Conservation (phyloP, 2,797 vertebrate genomes). For the Oophaga sylvatica region DNA sequence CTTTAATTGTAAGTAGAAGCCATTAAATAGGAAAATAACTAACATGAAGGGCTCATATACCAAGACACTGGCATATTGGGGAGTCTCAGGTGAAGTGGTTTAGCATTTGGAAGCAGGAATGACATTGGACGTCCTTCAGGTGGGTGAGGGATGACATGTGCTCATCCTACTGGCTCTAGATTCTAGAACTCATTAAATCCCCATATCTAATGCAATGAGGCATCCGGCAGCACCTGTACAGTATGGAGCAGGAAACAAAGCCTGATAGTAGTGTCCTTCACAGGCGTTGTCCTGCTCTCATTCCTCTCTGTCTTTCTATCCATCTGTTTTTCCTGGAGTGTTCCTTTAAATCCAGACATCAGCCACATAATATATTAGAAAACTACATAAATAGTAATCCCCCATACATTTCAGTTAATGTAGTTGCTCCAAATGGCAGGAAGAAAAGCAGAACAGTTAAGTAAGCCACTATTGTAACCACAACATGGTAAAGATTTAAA, state of each 20-base stretch:
- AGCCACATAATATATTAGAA: too few species aligned
- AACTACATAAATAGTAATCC: too few species aligned
- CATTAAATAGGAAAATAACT: neutral
- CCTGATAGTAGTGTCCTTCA: slow-evolving; percentile 35
- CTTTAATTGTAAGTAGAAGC: neutral
- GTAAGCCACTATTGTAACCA: too few species aligned
- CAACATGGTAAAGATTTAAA: too few species aligned
- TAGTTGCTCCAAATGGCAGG: too few species aligned
- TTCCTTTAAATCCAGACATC: too few species aligned
- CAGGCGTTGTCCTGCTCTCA: neutral
- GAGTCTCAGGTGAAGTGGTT: neutral
- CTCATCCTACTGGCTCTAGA: slow-evolving; percentile 51
- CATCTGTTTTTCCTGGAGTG: neutral
- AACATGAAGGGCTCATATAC: neutral
- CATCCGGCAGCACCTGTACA: slow-evolving; percentile 49
- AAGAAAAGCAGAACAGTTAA: too few species aligned
- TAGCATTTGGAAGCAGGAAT: slow-evolving; percentile 1
- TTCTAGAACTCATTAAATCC: slow-evolving; percentile 55
- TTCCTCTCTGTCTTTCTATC: neutral
- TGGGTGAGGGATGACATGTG: slow-evolving; percentile 49
- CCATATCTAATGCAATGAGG: slow-evolving; percentile 58
- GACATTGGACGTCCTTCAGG: slow-evolving; percentile 54
- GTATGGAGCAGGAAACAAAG: neutral
- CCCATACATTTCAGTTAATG: too few species aligned
- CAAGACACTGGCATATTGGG: neutral